phyloP scores from a whole-genome alignment of 2,888 invertebrate genomes.

The Eilema griseolum region DNA sequence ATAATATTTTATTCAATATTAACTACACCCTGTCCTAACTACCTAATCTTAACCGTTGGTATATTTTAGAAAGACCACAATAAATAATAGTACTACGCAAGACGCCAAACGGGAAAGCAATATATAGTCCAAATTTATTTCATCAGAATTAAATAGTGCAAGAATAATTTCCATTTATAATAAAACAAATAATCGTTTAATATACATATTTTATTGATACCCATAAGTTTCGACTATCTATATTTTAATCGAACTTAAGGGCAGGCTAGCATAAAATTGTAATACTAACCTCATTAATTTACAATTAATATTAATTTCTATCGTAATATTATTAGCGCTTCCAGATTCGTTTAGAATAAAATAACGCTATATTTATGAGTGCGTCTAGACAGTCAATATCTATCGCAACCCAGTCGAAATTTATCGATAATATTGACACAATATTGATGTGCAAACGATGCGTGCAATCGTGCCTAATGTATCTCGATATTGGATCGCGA shows the following conservation, averaged over 20 bases:
- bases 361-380: slow-evolving; percentile 31
- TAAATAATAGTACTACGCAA: no score
- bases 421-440: neutral
- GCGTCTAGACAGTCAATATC: no score
- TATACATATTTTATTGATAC: neutral
- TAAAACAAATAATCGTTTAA: neutral
- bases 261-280: neutral
- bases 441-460: no score
- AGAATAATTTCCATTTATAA: neutral
- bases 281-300: slow-evolving; percentile 22
- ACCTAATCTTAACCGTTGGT: no score
- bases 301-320: slow-evolving; percentile 31
- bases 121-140: no score
- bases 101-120: no score
- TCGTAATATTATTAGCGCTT: slow-evolving; percentile 56
- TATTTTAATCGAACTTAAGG: neutral
- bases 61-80: no score
- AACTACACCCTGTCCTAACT: no score
- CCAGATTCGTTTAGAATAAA: slow-evolving; percentile 52
- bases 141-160: neutral
- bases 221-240: neutral
- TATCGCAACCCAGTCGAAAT: no score
- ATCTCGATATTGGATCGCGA: no score
- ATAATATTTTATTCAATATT: no score
- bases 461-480: no score